Percentiles rank a stretch among this genome's conserved stretches.
These are phyloP conservation scores for Cyphotilapia sp. DNA, from an alignment of 2,113 vertebrate species.

Conservation along the genomic window DNA sequence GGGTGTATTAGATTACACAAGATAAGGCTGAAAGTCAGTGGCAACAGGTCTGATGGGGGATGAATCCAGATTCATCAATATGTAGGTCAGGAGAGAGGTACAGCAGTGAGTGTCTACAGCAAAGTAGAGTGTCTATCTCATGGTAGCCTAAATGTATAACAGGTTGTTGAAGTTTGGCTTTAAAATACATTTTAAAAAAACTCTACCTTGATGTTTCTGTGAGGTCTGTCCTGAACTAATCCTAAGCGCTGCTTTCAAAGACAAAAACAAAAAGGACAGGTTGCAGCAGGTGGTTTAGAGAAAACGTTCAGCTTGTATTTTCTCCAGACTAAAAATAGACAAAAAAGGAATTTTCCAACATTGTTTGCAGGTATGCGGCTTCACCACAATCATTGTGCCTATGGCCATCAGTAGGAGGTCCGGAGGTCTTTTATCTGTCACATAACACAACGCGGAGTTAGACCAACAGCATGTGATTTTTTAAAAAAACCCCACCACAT, in stretches of 20 bases:
- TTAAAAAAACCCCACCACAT: fast-evolving
- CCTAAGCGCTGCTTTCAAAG: background rate
- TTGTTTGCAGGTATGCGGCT: background rate
- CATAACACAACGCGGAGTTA: background rate
- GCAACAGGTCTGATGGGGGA: background rate
- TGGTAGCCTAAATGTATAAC: background rate
- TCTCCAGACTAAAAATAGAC: background rate
- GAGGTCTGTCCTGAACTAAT: background rate
- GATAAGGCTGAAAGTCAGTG: background rate
- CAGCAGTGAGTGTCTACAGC: background rate
- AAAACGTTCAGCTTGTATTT: background rate
- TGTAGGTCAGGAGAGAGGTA: background rate
- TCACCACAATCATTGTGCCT: background rate
- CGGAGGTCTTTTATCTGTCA: background rate
- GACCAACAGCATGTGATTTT: background rate
- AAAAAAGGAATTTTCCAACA: background rate
- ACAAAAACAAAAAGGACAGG: background rate
- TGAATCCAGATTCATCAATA: background rate
- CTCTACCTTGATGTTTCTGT: background rate
- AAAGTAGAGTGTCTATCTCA: background rate
- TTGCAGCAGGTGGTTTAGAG: background rate
- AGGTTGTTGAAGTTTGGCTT: background rate
- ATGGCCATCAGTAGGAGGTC: background rate
- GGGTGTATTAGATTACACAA: background rate
- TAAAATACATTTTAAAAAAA: fast-evolving